These are phyloP conservation scores for Cygnus atratus DNA, from an alignment of 2,113 vertebrate genomes.

Conservation along the genomic window DNA sequence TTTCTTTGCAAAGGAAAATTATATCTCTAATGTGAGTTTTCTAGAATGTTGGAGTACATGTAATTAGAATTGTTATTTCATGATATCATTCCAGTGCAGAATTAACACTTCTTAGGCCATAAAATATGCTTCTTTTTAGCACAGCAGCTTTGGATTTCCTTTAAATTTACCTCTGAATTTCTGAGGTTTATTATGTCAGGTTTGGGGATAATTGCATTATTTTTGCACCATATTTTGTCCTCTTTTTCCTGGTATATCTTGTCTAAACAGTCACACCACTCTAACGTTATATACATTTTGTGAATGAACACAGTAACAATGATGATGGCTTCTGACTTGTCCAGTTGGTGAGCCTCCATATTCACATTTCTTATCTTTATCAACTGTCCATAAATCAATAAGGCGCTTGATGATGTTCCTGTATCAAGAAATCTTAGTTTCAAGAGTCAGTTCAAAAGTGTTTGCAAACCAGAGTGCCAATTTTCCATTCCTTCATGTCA, in stretches of 20 bases:
- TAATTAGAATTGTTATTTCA: background rate
- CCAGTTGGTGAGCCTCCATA: background rate
- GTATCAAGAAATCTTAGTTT: background rate
- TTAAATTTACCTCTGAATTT: background rate
- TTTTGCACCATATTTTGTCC: background rate
- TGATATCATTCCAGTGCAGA: background rate
- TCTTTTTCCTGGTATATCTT: background rate
- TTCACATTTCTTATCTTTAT: background rate
- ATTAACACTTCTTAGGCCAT: background rate
- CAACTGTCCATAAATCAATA: background rate
- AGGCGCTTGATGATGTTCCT: background rate
- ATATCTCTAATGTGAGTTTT: background rate
- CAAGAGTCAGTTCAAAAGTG: background rate
- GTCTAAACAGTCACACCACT: background rate
- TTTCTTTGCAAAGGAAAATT: background rate
- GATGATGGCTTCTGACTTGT: background rate
- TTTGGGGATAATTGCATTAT: background rate
- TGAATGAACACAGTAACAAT: fast-evolving
- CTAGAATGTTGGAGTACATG: background rate
- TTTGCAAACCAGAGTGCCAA: background rate
- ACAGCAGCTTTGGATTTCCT: background rate
- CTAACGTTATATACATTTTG: background rate
- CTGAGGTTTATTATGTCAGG: background rate
- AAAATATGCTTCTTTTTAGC: background rate
- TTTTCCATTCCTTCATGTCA: background rate